Base-by-base conservation (phyloP, 2,113 vertebrate genomes). In the Artemisiospiza belli region DNA sequence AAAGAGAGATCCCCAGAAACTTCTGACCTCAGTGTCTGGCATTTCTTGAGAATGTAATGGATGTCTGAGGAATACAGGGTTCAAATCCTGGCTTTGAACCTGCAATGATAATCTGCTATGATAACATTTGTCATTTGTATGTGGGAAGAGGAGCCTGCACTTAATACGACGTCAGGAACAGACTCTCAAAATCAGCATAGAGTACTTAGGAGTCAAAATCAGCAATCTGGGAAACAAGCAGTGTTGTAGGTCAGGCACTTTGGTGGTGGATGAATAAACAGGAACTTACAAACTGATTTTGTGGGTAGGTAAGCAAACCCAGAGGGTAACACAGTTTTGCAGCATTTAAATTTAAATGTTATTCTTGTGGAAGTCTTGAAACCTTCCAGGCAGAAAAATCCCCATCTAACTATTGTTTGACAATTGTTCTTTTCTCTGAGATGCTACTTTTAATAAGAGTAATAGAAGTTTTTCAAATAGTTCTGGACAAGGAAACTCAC, bases 61-160 rank as follows among this genome's bases (percentile, higher is more conserved):
- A 0, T 30, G 12, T 10, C 19, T 55, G 44, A 25, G 46, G 57
- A 84, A 11, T 22, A 28, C 6, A 27, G 15, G 2, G 7, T 83
- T 80, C 70, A 80, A 63, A 62, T 68, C 54, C 49, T 54, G 61
- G 15, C 17, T 68, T 52, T 3, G 46, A 77, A 69, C 0, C 0
- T 37, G 21, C 31, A 61, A 3, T 63, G 39, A 3, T 55, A 77
- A 62, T 0, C 0, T n/a, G 16, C 31, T 68, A 3, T 64, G 41
- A 52, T 37, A 54, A 28, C 17, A 7, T 39, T 39, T 46, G 30
- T 23, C 7, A 27, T 64, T 52, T 92, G 8, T 0, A 0, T 13
- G 18, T 47, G 41, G 44, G 31, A 86, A 59, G 10, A 59, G 52
- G 16, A 87, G 31, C 16, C 14, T 0, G 0, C 20, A 41, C 15